Percentiles rank a stretch among this genome's conserved stretches.
phyloP scores from a whole-genome alignment of 2,113 vertebrate genomes.

The Nyctibius bracteatus region DNA sequence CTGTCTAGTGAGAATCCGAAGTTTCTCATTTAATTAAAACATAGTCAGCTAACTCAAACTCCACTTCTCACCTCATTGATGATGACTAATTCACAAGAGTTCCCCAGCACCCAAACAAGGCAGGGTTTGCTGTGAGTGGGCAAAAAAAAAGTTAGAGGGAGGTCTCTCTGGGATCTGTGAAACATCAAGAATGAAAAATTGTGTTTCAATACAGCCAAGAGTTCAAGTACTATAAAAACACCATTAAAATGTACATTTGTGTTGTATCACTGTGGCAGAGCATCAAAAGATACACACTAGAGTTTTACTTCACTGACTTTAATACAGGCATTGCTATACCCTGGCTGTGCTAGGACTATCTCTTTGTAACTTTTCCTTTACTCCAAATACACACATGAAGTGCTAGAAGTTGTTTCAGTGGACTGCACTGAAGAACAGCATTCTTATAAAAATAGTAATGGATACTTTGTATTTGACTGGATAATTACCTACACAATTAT shows the following conservation, averaged over 20 bases:
- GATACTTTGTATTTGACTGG: neutral
- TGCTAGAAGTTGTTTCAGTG: neutral
- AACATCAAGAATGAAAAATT: slow-evolving; percentile 13
- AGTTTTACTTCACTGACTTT: slow-evolving; percentile 26
- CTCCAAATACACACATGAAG: neutral
- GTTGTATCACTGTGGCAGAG: slow-evolving; percentile 31
- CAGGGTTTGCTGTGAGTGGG: neutral
- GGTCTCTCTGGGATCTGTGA: neutral
- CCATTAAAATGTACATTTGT: slow-evolving; percentile 17
- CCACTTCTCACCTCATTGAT: neutral
- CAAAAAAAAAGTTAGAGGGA: neutral
- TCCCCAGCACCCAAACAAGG: neutral
- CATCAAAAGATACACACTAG: slow-evolving; percentile 15
- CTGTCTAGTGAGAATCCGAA: neutral
- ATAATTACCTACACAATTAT: neutral
- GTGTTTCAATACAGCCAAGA: neutral
- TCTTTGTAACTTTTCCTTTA: neutral
- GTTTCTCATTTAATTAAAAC: neutral
- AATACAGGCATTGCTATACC: neutral
- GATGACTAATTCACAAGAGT: neutral
- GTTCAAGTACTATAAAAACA: slow-evolving; percentile 12
- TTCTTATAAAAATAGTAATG: neutral
- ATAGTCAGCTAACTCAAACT: neutral
- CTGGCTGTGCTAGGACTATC: neutral
- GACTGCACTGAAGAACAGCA: neutral